Evolutionary conservation across 2,113 vertebrate genomes (phyloP).

Genomic region (Tupaia tana): DNA sequence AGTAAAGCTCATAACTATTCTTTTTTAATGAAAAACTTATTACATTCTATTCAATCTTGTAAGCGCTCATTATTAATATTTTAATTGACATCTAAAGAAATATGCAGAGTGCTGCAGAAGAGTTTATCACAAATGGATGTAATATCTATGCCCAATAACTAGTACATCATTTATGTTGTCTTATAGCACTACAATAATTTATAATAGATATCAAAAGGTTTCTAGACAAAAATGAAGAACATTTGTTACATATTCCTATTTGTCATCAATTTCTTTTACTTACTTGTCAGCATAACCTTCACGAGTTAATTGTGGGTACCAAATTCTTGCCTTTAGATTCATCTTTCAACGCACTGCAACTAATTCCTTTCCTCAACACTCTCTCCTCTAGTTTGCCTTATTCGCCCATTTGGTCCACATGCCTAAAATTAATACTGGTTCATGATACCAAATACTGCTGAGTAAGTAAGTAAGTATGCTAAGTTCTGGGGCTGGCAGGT

Average conservation of each 20-base stretch:
- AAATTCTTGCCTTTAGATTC: neutral
- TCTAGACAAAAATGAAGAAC: neutral
- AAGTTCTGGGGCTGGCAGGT: too few species aligned
- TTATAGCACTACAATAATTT: neutral
- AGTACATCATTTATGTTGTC: neutral
- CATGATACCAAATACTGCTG: neutral
- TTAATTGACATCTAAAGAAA: constrained; percentile 46
- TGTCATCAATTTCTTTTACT: neutral
- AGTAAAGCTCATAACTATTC: neutral
- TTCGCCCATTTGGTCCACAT: neutral
- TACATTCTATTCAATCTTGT: neutral
- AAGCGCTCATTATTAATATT: constrained; percentile 39
- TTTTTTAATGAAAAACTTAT: constrained; percentile 18
- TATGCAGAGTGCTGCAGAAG: neutral
- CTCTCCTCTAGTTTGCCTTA: neutral
- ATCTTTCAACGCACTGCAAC: neutral
- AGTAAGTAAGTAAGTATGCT: too few species aligned
- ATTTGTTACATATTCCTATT: neutral
- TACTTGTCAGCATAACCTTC: neutral
- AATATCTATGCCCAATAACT: neutral
- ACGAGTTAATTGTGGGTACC: neutral
- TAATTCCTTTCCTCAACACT: neutral
- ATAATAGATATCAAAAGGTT: neutral
- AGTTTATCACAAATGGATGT: too few species aligned
- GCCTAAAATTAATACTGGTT: neutral